A percentile compares a stretch with the other conserved stretches of the same genome.
Evolutionary conservation across 2,888 invertebrate species (phyloP).

Genomic region (Spodoptera littoralis): DNA sequence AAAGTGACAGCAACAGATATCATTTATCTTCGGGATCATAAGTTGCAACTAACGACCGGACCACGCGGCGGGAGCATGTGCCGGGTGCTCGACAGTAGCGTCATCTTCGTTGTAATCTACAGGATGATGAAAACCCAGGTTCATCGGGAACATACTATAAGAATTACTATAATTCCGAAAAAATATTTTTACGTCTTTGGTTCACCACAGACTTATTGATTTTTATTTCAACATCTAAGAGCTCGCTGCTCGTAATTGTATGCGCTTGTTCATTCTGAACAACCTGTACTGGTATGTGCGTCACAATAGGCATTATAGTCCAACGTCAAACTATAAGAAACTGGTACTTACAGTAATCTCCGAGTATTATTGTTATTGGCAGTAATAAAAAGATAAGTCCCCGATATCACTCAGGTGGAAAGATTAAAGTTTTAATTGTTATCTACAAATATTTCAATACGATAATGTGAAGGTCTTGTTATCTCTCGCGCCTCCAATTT

Average conservation of each 20-base stretch:
- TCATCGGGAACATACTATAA: too few relatives aligned
- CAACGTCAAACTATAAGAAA: too few relatives aligned
- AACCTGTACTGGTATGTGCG: too few relatives aligned
- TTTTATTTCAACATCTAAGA: too few relatives aligned
- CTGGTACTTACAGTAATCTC: not conserved
- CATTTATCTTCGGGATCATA: conserved; percentile 59
- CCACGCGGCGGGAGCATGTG: conserved; percentile 13
- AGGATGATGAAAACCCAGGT: not conserved
- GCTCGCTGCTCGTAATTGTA: too few relatives aligned
- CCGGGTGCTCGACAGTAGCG: conserved; percentile 6
- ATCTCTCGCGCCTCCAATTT: conserved; percentile 5
- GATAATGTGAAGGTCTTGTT: conserved; percentile 4
- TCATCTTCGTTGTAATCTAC: not conserved
- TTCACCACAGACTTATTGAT: too few relatives aligned
- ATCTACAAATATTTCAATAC: conserved; percentile 20
- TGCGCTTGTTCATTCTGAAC: too few relatives aligned
- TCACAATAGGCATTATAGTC: too few relatives aligned
- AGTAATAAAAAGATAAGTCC: conserved; percentile 1
- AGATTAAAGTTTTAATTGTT: conserved; percentile 13
- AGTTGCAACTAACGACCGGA: conserved; percentile 33
- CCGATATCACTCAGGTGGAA: not conserved
- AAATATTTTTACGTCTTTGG: too few relatives aligned
- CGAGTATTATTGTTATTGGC: conserved; percentile 6
- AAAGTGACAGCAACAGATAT: conserved; percentile 59
- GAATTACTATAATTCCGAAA: too few relatives aligned